These are phyloP conservation scores for Tauraco erythrolophus DNA, from an alignment of 2,113 vertebrate species.

Conservation along the genomic window DNA sequence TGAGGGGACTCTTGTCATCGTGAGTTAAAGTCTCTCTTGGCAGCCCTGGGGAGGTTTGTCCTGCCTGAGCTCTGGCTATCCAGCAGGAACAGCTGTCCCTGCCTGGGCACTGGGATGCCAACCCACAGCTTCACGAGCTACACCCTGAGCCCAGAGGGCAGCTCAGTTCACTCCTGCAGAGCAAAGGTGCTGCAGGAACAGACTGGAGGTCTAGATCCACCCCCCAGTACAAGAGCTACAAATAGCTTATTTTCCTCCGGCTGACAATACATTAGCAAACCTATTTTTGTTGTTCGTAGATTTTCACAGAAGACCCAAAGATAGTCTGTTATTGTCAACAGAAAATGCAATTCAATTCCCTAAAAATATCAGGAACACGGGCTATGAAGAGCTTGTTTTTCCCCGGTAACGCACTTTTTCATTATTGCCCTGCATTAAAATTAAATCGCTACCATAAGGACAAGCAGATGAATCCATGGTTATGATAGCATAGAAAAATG, in stretches of 20 bases:
- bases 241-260: background rate
- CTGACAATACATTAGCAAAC: slow-evolving; percentile 17
- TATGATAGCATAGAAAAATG: slow-evolving; percentile 55
- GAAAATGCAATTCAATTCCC: slow-evolving; percentile 47
- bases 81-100: background rate
- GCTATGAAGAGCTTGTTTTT: slow-evolving; percentile 29
- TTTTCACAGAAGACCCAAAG: slow-evolving; percentile 29
- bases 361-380: slow-evolving; percentile 57
- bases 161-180: background rate
- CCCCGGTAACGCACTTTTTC: slow-evolving; percentile 47
- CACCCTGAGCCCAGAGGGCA: fast-evolving
- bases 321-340: slow-evolving; percentile 60
- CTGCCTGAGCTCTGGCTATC: background rate
- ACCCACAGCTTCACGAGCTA: too few species aligned
- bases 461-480: slow-evolving; percentile 54
- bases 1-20: background rate
- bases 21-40: background rate
- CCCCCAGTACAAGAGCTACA: background rate
- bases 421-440: slow-evolving; percentile 68
- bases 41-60: background rate
- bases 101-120: background rate
- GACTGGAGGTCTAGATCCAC: fast-evolving
- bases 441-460: slow-evolving; percentile 68
- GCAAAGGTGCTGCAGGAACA: background rate
- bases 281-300: slow-evolving; percentile 30